Evolutionary conservation across 2,797 vertebrate genomes (phyloP), one percentile per base, ranked within the genome.

Genomic region (Brotogeris chrysoptera): DNA sequence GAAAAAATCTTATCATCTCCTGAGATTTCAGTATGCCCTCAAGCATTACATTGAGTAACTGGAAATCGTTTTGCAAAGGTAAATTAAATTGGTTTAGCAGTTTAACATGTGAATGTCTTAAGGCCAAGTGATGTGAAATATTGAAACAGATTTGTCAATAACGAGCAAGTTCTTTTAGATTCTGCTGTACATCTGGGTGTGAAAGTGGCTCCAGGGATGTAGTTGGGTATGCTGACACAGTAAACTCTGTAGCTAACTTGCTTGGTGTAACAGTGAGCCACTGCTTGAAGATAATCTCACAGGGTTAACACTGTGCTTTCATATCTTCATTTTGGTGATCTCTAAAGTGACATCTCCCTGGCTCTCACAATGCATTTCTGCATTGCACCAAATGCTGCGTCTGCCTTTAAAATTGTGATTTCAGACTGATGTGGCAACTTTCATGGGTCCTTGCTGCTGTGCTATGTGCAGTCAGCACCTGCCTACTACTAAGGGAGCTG

Each of bases 11-110:
- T 78, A 41, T 1, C 0, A 25, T 59, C 77, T 87, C 92, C 77
- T 74, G 63, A 72, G 49, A 86, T 88, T 93, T 92, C 49, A 49
- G 7, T 88, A 34, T 92, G 34, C 72, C 86, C 63, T 93, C 23
- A 38, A 76, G 85, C 59, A 32, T 85, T 90, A 64, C n/a, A 30
- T 28, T 39, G 41, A 6, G 7, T 74, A 86, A 81, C 25, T 69
- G 32, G 60, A 77, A 93, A 80, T 91, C 14, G 59, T 92, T 93
- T 88, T 90, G 46, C 55, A 88, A 88, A 80, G 78, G 69, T 88
- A 92, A 94, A 94, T 90, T 71, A 92, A 96, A 94, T 65, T 50
- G 17, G 9, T 88, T 82, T 90, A 93, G 73, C 61, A 46, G 34
- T 49, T 86, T 85, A 80, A 36, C 44, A 36, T 73, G 52, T 38